Conservation (phyloP, 2,797 vertebrate genomes). For the Poecilia wingei region DNA sequence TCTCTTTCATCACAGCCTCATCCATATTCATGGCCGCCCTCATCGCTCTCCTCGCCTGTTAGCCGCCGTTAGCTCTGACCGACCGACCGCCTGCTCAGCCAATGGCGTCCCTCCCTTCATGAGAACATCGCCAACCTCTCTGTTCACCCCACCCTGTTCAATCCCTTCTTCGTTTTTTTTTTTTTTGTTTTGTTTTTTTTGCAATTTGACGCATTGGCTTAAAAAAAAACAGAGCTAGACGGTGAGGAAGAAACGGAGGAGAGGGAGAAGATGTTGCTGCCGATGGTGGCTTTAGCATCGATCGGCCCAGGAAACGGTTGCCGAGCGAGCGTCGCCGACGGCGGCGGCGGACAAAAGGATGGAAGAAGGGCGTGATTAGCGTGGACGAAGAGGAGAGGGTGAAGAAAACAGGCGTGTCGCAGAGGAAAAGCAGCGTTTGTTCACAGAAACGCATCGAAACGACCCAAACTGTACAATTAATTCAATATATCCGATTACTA, state of each 20-base stretch:
- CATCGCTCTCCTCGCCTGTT: constrained; percentile 67
- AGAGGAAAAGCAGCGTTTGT: constrained; percentile 14
- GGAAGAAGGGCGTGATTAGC: constrained; percentile 61
- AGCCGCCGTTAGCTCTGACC: constrained; percentile 53
- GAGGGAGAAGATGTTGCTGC: constrained; percentile 39
- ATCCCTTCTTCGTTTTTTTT: constrained; percentile 47
- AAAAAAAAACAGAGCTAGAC: constrained; percentile 45
- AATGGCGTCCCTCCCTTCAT: constrained; percentile 66
- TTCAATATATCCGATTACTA: not conserved
- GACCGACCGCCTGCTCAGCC: constrained; percentile 63
- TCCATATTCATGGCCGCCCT: constrained; percentile 79
- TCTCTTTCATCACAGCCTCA: constrained; percentile 74
- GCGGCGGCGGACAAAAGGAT: constrained; percentile 39
- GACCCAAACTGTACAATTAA: not conserved
- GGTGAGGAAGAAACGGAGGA: constrained; percentile 34
- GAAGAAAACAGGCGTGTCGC: constrained; percentile 50
- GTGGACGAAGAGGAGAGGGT: constrained; percentile 47
- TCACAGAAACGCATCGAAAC: not conserved
- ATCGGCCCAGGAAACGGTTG: constrained; percentile 59
- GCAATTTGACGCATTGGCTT: constrained; percentile 82
- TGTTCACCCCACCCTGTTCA: constrained; percentile 71
- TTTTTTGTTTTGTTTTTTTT: constrained; percentile 55
- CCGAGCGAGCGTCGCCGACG: constrained; percentile 53
- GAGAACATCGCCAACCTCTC: constrained; percentile 59
- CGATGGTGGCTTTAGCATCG: constrained; percentile 51